Evolutionary conservation across 2,113 vertebrate genomes (phyloP), one percentile per base, ranked within the genome.

Genomic region (Microtus ochrogaster): DNA sequence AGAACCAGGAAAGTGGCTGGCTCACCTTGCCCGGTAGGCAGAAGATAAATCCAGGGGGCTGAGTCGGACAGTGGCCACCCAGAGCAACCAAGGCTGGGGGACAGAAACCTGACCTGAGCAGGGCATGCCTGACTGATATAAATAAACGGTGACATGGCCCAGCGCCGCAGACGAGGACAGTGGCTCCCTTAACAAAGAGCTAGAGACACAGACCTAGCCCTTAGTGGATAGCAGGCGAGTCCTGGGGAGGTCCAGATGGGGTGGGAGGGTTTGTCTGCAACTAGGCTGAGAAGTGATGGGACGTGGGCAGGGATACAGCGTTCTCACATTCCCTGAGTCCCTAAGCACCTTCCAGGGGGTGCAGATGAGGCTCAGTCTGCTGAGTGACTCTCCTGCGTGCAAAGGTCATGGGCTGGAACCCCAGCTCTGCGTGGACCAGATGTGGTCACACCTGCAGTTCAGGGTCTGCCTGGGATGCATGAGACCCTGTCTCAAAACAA

Each of bases 221-320:
- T 73, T 65, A 30, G 78, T 58, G 84, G 96, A 70, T 74, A 81
- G 65, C 30, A 26, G 68, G 58, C 74, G n/a, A 78, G 13, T 86
- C 90, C 21, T 30, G 26, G 28, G 78, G 52, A 26, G 19, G 47
- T 74, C 63, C 65, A 68, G 58, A 90, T 39, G 22, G 41, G 44
- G 68, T 66, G 11, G 83, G 81, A 91, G 47, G n/a, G 63, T 90
- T 86, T 74, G 76, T 82, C 84, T 58, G 85, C 89, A 90, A 65
- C 92, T 66, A 19, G 17, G 28, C 28, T 9, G 5, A 44, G 61
- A 52, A 13, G 73, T 52, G 87, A 89, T 85, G 28, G 47, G 92
- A 41, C 11, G 1, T 47, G 92, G 41, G n/a, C n/a, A 55, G 65
- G 58, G 92, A 49, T n/a, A 55, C 61, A 70, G 19, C 17, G 73